Percentiles rank a stretch among this genome's conserved stretches.
These are phyloP conservation scores for Orcinus orca DNA, from an alignment of 2,113 vertebrate genomes.

Conservation along the genomic window DNA sequence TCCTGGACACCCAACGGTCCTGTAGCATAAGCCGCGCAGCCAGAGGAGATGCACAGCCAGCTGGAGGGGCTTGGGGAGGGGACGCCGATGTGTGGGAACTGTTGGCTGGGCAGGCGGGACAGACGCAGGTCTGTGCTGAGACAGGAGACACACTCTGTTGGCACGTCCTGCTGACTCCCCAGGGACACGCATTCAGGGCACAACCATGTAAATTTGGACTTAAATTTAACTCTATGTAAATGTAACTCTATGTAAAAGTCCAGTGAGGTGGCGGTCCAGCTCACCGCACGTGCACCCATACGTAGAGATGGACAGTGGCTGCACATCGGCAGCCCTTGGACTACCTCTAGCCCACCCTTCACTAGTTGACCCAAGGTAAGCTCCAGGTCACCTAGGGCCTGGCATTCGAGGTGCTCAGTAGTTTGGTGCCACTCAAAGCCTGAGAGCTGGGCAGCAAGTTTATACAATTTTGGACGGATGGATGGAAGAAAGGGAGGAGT, in stretches of 20 bases:
- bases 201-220: conserved; percentile 50
- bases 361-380: not conserved
- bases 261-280: not conserved
- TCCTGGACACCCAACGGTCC: not conserved
- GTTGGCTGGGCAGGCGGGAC: not conserved
- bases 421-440: not conserved
- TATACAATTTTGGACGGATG: not conserved
- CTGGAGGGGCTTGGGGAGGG: too few species aligned
- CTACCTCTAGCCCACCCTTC: not conserved
- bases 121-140: not conserved
- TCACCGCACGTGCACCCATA: not conserved
- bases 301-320: not conserved
- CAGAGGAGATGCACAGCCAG: not conserved
- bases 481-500: not conserved
- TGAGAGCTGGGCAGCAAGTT: not conserved
- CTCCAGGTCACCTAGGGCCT: not conserved
- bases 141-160: conserved; percentile 69
- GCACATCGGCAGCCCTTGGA: not conserved
- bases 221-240: conserved; percentile 74
- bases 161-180: conserved; percentile 51
- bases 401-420: not conserved
- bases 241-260: not conserved
- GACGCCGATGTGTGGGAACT: not conserved
- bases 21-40: not conserved
- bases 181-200: not conserved